Evolutionary conservation across 2,113 vertebrate species (phyloP).

Genomic region (Hemibagrus wyckioides): DNA sequence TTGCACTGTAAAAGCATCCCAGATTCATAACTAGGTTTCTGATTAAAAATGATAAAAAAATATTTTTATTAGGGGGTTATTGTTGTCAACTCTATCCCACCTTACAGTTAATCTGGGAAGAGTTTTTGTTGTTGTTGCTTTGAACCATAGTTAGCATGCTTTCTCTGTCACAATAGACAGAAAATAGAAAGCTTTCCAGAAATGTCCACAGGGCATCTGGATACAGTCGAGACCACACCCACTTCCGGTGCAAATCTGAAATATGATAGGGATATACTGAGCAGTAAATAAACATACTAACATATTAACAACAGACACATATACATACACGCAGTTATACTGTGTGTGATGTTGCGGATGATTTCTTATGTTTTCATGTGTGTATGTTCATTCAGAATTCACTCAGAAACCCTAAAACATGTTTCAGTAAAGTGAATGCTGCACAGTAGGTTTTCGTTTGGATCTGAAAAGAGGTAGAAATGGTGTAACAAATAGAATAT

Average conservation of each 20-base stretch:
- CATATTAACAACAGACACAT: too few relatives aligned
- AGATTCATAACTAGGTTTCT: not conserved
- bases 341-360: too few relatives aligned
- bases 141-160: not conserved
- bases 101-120: not conserved
- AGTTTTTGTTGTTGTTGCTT: too few relatives aligned
- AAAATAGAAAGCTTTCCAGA: not conserved
- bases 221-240: not conserved
- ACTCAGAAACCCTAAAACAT: not conserved
- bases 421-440: not conserved
- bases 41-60: not conserved
- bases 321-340: too few relatives aligned
- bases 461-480: too few relatives aligned
- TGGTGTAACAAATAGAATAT: too few relatives aligned
- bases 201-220: too few relatives aligned
- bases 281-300: not conserved
- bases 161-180: not conserved
- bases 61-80: not conserved
- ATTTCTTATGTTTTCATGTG: too few relatives aligned
- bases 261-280: not conserved
- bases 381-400: not conserved
- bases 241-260: not conserved
- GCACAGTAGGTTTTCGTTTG: slow-evolving; percentile 6
- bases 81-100: not conserved
- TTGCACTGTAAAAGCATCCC: not conserved